These are phyloP conservation scores for Volucella zonaria DNA, from an alignment of 2,888 invertebrate genomes.

Conservation along the genomic window DNA sequence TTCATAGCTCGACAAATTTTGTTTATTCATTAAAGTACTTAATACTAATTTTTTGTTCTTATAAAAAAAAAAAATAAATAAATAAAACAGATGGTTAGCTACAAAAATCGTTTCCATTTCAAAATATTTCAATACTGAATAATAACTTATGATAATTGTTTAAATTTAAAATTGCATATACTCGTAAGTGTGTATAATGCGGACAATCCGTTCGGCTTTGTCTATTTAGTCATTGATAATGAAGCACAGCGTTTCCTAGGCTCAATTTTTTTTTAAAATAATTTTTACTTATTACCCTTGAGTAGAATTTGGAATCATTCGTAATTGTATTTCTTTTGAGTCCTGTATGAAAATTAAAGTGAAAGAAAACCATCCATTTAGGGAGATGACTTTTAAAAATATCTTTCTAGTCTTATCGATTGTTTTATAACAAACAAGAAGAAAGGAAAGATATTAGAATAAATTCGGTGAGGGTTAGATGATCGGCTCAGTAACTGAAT, in stretches of 20 bases:
- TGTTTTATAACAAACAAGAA: too few species aligned
- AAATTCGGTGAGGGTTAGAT: too few species aligned
- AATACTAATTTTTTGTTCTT: conserved; percentile 41
- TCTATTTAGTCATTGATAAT: conserved; percentile 62
- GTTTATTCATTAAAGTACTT: conserved; percentile 64
- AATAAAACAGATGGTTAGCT: conserved; percentile 65
- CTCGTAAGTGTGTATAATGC: too few species aligned
- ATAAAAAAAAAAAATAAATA: conserved; percentile 35
- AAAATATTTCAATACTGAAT: conserved; percentile 53
- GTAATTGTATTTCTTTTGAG: too few species aligned
- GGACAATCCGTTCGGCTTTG: conserved; percentile 17
- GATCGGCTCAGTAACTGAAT: too few species aligned
- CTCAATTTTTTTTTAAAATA: not conserved
- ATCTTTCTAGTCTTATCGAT: too few species aligned
- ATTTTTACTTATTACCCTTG: not conserved
- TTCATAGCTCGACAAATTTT: conserved; percentile 81
- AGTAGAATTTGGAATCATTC: too few species aligned
- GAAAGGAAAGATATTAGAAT: too few species aligned
- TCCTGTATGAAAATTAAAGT: too few species aligned
- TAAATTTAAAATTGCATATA: conserved; percentile 1
- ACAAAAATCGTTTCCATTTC: conserved; percentile 75
- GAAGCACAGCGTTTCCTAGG: not conserved
- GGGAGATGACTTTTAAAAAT: too few species aligned
- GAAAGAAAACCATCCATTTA: too few species aligned
- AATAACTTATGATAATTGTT: too few species aligned